A percentile compares a stretch with the other conserved stretches of the same genome.
phyloP scores from a whole-genome alignment of 2,888 invertebrate species.

The Pinctada fucata region DNA sequence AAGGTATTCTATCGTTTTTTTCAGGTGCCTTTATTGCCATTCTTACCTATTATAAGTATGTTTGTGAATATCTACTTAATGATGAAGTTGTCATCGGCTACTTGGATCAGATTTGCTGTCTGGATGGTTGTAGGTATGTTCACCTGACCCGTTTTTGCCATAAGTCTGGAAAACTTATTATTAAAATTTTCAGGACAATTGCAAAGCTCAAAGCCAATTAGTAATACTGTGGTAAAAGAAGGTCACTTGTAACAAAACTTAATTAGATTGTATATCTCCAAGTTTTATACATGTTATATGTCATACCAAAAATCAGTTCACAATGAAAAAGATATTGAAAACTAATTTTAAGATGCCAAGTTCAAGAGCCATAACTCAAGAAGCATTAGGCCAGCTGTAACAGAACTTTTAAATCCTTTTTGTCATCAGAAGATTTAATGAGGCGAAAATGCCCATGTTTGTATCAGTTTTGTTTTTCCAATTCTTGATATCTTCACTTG shows the following conservation, averaged over 20 bases:
- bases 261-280: neutral
- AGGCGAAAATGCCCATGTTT: too few relatives aligned
- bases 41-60: slow-evolving; percentile 88
- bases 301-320: too few relatives aligned
- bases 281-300: too few relatives aligned
- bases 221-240: neutral
- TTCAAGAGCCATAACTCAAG: too few relatives aligned
- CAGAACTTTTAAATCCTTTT: too few relatives aligned
- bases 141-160: neutral
- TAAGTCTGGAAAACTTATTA: neutral
- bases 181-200: slow-evolving; percentile 1
- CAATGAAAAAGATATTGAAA: too few relatives aligned
- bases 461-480: neutral
- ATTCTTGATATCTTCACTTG: slow-evolving; percentile 1
- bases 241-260: neutral
- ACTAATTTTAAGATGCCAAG: too few relatives aligned
- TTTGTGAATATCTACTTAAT: slow-evolving; percentile 90
- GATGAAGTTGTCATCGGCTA: slow-evolving; percentile 86
- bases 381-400: too few relatives aligned
- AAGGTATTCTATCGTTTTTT: slow-evolving; percentile 13
- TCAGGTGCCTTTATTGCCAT: slow-evolving; percentile 89
- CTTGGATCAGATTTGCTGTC: slow-evolving; percentile 89
- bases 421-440: too few relatives aligned
- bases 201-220: neutral
- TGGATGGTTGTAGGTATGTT: slow-evolving; percentile 86